Percentiles rank a stretch among this genome's conserved stretches.
phyloP scores from a whole-genome alignment of 2,888 invertebrate species.

The Crepidodera aurea region DNA sequence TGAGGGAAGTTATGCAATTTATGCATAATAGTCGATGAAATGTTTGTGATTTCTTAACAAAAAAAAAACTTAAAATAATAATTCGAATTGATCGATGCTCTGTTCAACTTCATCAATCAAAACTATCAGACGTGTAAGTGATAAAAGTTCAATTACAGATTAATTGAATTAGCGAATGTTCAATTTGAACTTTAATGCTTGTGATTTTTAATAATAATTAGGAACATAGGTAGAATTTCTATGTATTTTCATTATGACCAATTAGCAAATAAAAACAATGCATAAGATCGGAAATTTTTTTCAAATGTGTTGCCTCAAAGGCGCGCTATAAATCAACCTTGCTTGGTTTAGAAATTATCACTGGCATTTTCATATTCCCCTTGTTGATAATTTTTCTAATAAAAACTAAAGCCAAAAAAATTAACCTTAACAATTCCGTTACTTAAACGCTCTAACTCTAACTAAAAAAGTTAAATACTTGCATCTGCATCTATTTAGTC shows the following conservation, averaged over 20 bases:
- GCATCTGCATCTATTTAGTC: too few species aligned
- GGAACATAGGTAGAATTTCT: slow-evolving; percentile 1
- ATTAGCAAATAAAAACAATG: slow-evolving; percentile 9
- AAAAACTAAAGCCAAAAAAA: too few species aligned
- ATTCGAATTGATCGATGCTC: not conserved
- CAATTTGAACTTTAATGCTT: slow-evolving; percentile 12
- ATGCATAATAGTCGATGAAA: slow-evolving; percentile 8
- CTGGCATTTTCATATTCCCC: not conserved
- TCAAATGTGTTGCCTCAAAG: not conserved
- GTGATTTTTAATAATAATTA: slow-evolving; percentile 21
- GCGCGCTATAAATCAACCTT: not conserved
- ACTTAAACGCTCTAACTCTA: too few species aligned
- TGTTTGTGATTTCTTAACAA: too few species aligned
- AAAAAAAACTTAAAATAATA: slow-evolving; percentile 1
- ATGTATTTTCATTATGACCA: slow-evolving; percentile 1
- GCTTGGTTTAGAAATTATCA: not conserved
- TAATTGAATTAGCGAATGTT: slow-evolving; percentile 17
- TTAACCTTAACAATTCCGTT: too few species aligned
- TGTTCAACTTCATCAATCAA: slow-evolving; percentile 9
- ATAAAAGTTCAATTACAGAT: slow-evolving; percentile 15
- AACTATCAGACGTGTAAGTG: slow-evolving; percentile 6
- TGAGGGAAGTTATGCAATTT: slow-evolving; percentile 2
- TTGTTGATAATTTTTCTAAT: not conserved
- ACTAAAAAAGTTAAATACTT: too few species aligned
- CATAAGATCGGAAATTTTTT: not conserved